Evolutionary conservation across 2,888 invertebrate genomes (phyloP), one percentile per base, ranked within the genome.

Genomic region (Bursaphelenchus okinawaensis): DNA sequence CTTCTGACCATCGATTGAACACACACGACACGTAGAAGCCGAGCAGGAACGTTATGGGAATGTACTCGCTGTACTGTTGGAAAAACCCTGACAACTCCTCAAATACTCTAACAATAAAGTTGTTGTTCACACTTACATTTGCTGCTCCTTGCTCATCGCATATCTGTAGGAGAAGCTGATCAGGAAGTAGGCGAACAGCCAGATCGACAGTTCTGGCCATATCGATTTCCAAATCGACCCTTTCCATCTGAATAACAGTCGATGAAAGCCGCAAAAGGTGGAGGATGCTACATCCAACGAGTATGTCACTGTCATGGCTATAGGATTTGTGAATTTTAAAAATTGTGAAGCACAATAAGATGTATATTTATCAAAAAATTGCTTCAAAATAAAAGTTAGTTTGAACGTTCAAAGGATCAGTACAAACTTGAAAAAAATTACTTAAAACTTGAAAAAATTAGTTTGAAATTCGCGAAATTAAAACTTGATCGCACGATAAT

Each of bases 1-100:
- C 74, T 16, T 73, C 63, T 16, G 23, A 16, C 70, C 68, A 70
- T 19, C 68, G 31, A 12, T 29, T 55, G 63, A 77, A 80, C 6
- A 80, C 80, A 3, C 77, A 73, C 4, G 76, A 75, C 0, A 80
- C 80, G 63, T 78, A 80, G 67, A 80, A 80, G 16, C 80, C 80
- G 20, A 80, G 73, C 75, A 59, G 60, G 22, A 59, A 59, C 2
- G 75, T 77, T 20, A 77, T 73, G 0, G 78, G 76, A 65, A 80
- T 80, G 59, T 75, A 80, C 24, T 77, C 77, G 27, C 74, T 73
- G 55, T 78, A 80, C 7, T 75, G 74, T 62, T 80, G 72, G 68
- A 75, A 77, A 55, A 79, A 80, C 7, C 74, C 68, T 50, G 73
- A 74, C 20, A 80, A 50, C 55, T 80, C 75, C 65, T 80, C 80